phyloP scores from a whole-genome alignment of 2,888 invertebrate species.

The Hoplodrina ambigua region DNA sequence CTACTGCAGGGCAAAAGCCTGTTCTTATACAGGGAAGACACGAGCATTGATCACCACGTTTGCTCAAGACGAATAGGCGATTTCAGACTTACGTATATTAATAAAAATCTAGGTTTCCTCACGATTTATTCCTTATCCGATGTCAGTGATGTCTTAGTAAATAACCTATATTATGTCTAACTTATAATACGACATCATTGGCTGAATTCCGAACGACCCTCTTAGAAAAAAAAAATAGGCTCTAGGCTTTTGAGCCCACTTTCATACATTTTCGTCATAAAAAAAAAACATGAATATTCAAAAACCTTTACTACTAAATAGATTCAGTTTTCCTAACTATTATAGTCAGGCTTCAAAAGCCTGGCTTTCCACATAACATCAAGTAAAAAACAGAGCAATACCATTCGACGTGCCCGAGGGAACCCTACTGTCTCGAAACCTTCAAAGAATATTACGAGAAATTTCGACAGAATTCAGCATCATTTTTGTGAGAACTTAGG shows the following conservation, averaged over 20 bases:
- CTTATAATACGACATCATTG: too few species aligned
- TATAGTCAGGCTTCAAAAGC: not conserved
- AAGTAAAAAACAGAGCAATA: conserved; percentile 31
- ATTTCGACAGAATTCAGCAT: conserved; percentile 27
- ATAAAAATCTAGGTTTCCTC: too few species aligned
- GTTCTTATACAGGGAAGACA: too few species aligned
- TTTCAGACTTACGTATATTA: too few species aligned
- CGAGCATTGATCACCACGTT: too few species aligned
- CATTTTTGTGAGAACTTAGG: conserved; percentile 25
- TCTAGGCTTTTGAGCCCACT: not conserved
- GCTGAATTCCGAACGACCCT: not conserved
- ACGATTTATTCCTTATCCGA: too few species aligned
- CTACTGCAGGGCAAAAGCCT: too few species aligned
- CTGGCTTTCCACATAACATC: conserved; percentile 14
- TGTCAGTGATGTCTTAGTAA: too few species aligned
- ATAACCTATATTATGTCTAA: too few species aligned
- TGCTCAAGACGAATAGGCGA: too few species aligned
- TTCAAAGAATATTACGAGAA: conserved; percentile 44
- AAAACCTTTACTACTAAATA: not conserved
- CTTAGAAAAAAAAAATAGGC: not conserved
- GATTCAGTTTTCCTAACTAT: not conserved
- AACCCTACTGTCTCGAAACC: conserved; percentile 28
- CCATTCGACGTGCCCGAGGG: conserved; percentile 24
- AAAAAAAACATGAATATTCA: not conserved
- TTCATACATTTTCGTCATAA: not conserved